Evolutionary conservation across 2,797 vertebrate species (phyloP), one percentile per base, ranked within the genome.

Genomic region (Pagetopsis macropterus): DNA sequence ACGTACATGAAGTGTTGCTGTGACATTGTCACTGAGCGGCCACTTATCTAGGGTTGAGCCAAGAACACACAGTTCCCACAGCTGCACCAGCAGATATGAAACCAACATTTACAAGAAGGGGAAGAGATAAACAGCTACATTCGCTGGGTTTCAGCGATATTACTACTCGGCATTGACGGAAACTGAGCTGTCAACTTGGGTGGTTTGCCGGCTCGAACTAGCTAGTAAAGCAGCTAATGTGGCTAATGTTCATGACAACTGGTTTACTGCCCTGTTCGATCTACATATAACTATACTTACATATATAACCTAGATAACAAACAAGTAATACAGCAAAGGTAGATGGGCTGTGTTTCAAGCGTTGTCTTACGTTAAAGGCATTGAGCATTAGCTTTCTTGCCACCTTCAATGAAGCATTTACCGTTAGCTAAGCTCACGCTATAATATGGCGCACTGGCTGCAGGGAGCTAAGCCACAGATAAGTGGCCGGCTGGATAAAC

Each of bases 181-280:
- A 81, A 72, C 75, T 71, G 45, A 76, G 65, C 70, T 83, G 78
- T 84, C 87, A 89, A 90, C 75, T 84, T 70, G 72, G 76, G 72
- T 79, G 48, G 82, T 65, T 85, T 72, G 83, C 73, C 76, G 78
- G 81, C 67, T 83, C 58, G 63, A 63, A 75, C 77, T 60, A 81
- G 87, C 83, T 88, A 88, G 83, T 84, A 58, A 72, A 77, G 65
- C 44, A 69, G 83, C 84, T 88, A 90, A 89, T 27, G 79, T 27
- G 62, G 87, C 89, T 79, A 88, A 78, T 54, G 68, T 51, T 79
- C 27, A 12, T 79, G 71, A 60, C 60, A 84, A 60, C 65, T 48
- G 50, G 17, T 63, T 70, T 37, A 5, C 6, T 23, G 31, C 7
- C 37, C 21, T 43, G 4, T 19, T 66, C 21, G 15, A 16, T 11